Evolutionary conservation across 2,113 vertebrate species (phyloP).

Genomic region (Clarias gariepinus): DNA sequence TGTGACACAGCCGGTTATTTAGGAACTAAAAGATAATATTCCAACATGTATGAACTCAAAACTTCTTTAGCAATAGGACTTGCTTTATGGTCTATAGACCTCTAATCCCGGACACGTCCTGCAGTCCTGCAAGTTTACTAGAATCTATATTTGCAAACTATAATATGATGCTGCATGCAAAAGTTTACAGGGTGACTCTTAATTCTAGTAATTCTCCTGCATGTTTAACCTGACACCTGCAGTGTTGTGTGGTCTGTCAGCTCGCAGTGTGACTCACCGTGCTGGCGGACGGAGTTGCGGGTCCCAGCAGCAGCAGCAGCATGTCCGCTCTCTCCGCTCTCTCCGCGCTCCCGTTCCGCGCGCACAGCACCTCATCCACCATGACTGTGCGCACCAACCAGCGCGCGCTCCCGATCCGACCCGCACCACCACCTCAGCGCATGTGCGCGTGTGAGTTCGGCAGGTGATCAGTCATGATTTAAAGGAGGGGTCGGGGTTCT

Average conservation of each 20-base stretch:
- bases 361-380: not conserved
- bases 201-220: not conserved
- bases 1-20: not conserved
- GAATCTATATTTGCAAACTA: not conserved
- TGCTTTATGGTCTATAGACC: no score
- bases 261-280: not conserved
- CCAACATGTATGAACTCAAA: not conserved
- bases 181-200: not conserved
- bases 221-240: not conserved
- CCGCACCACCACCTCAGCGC: not conserved
- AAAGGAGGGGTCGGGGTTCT: not conserved
- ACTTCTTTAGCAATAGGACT: no score
- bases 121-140: no score
- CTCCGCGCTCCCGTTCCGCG: slow-evolving; percentile 11
- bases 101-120: no score
- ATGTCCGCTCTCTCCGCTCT: not conserved
- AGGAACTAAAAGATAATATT: not conserved
- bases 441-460: not conserved
- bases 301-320: slow-evolving; percentile 14
- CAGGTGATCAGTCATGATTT: not conserved
- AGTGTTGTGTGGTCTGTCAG: not conserved
- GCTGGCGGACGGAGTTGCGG: not conserved
- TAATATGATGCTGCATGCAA: not conserved
- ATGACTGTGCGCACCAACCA: not conserved
- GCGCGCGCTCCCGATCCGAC: not conserved